phyloP scores from a whole-genome alignment of 1,140 invertebrate genomes.

The Drosophila eugracilis region DNA sequence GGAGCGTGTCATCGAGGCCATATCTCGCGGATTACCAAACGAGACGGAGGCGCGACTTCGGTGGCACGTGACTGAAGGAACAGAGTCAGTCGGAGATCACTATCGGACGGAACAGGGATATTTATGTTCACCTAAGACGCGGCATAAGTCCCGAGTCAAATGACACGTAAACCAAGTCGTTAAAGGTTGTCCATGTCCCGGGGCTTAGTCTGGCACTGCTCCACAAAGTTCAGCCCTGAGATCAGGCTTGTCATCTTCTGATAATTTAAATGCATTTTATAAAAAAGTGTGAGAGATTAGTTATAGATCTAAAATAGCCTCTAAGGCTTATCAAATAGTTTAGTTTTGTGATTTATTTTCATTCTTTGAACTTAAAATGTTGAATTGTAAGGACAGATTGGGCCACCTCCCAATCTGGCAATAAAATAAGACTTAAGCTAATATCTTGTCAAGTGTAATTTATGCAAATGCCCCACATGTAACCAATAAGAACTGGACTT shows the following conservation, averaged over 20 bases:
- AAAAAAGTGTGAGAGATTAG: background rate
- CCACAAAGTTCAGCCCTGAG: conserved; percentile 8
- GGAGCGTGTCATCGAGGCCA: conserved; percentile 60
- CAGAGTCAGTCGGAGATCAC: conserved; percentile 46
- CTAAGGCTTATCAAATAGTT: too few relatives aligned
- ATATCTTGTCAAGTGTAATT: conserved; percentile 48
- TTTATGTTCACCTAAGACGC: conserved; percentile 70
- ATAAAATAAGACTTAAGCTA: background rate
- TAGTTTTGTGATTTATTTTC: too few relatives aligned
- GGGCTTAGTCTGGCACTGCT: conserved; percentile 22
- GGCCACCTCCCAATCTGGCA: too few relatives aligned
- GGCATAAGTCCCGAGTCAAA: conserved; percentile 51
- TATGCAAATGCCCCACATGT: conserved; percentile 46
- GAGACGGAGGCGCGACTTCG: conserved; percentile 23
- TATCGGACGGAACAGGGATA: conserved; percentile 60
- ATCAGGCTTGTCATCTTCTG: conserved; percentile 8
- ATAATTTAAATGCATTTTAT: background rate
- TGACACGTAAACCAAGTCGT: conserved; percentile 74
- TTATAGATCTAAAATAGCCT: too few relatives aligned
- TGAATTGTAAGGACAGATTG: background rate
- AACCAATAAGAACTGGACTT: conserved; percentile 7
- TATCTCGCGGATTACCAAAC: conserved; percentile 64
- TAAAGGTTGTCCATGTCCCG: conserved; percentile 29
- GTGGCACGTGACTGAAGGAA: conserved; percentile 57
- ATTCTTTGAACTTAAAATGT: too few relatives aligned